Conservation (phyloP, 2,888 invertebrate species). For the Athalia circularis region DNA sequence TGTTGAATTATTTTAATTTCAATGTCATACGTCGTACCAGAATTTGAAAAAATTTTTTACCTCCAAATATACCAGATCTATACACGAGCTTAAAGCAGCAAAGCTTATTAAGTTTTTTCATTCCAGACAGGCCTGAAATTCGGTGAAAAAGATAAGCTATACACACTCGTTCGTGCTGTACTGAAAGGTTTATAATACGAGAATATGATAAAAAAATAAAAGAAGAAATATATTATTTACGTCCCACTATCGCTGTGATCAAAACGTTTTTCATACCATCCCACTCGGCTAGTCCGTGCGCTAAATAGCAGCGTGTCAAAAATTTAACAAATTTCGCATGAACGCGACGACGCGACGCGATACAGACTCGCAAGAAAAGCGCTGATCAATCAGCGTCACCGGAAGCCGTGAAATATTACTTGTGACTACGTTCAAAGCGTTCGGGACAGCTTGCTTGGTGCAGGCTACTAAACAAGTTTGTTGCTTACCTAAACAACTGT, state of each 20-base stretch:
- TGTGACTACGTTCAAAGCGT: conserved; percentile 9
- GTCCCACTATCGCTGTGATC: conserved; percentile 9
- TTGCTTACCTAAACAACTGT: background rate
- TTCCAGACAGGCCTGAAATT: background rate
- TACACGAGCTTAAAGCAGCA: background rate
- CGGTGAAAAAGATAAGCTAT: conserved; percentile 8
- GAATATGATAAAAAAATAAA: too few relatives aligned
- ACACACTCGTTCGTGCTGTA: conserved; percentile 15
- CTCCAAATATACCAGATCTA: background rate
- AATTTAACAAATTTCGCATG: background rate
- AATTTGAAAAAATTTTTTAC: background rate
- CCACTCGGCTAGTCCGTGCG: background rate
- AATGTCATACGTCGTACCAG: background rate
- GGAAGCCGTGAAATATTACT: conserved; percentile 8
- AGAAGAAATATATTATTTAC: background rate
- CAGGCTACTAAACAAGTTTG: background rate
- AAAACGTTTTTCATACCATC: background rate
- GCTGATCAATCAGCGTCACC: conserved; percentile 8
- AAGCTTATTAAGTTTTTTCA: conserved; percentile 23
- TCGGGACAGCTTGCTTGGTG: background rate
- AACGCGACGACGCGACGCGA: background rate
- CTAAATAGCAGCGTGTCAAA: background rate
- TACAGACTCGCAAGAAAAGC: conserved; percentile 5
- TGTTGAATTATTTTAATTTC: background rate
- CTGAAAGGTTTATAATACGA: conserved; percentile 1